Conservation (phyloP, 2,797 vertebrate species). For the Sarcoramphus papa region DNA sequence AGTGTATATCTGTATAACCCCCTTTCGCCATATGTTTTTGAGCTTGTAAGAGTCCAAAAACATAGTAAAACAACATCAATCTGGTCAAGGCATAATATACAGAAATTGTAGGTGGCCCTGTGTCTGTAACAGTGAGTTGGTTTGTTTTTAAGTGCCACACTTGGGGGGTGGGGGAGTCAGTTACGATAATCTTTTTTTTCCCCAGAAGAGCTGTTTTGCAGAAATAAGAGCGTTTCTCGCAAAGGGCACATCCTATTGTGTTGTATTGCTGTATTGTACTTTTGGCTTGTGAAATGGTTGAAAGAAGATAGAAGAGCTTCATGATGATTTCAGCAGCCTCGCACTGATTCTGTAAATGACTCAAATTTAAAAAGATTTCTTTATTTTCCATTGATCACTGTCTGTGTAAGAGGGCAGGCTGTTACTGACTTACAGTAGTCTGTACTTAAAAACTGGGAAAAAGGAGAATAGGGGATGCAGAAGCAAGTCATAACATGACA, state of each 20-base stretch:
- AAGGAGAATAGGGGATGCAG: not conserved
- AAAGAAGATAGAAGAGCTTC: not conserved
- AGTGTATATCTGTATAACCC: not conserved
- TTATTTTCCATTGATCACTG: rapidly evolving
- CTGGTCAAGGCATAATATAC: not conserved
- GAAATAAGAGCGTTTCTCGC: not conserved
- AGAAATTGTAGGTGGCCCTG: not conserved
- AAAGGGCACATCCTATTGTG: not conserved
- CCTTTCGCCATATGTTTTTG: not conserved
- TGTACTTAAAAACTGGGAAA: not conserved
- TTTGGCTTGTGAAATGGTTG: not conserved
- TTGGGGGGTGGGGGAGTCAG: not conserved
- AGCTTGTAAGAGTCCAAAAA: not conserved
- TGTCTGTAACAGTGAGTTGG: not conserved
- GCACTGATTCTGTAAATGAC: not conserved
- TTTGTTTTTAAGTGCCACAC: not conserved
- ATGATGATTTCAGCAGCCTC: not conserved
- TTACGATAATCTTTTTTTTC: not conserved
- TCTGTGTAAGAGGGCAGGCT: not conserved
- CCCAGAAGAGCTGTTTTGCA: not conserved
- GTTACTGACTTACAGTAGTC: not conserved
- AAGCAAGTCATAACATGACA: not conserved
- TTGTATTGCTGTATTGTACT: not conserved
- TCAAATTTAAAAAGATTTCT: not conserved
- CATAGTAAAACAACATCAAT: not conserved